Evolutionary conservation across 92 coral and sea anemone genomes (phyloP).

Genomic region (Virgularia gustaviana): DNA sequence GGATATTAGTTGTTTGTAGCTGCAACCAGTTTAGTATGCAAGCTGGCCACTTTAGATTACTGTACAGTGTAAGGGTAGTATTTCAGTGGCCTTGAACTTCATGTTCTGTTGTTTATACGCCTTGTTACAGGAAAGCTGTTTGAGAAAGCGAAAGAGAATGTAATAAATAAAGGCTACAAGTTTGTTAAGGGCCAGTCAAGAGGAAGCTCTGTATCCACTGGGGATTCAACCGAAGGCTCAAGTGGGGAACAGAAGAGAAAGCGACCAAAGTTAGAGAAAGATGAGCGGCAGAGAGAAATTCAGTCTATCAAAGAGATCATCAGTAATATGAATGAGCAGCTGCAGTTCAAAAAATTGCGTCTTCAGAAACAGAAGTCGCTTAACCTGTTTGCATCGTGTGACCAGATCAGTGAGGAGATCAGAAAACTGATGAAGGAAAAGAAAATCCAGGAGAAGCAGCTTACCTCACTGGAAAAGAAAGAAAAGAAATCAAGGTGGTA

Average conservation of each 20-base stretch:
- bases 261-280: slow-evolving; percentile 43
- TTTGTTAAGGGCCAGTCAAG: slow-evolving; percentile 52
- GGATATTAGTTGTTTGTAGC: too few species aligned
- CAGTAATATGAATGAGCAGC: slow-evolving; percentile 37
- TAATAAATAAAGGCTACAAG: slow-evolving; percentile 31
- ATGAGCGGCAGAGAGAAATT: slow-evolving; percentile 42
- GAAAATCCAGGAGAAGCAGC: slow-evolving; percentile 48
- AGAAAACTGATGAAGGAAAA: slow-evolving; percentile 46
- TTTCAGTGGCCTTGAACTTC: background rate
- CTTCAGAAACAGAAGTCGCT: slow-evolving; percentile 42
- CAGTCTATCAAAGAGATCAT: slow-evolving; percentile 22
- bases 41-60: background rate
- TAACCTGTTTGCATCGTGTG: slow-evolving; percentile 42
- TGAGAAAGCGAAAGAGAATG: slow-evolving; percentile 51
- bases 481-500: slow-evolving; percentile 43
- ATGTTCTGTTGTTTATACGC: background rate
- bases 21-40: background rate
- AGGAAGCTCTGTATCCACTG: slow-evolving; percentile 3
- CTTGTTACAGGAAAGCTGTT: slow-evolving; percentile 46
- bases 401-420: slow-evolving; percentile 45
- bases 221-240: slow-evolving; percentile 8
- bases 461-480: slow-evolving; percentile 41
- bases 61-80: background rate
- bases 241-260: slow-evolving; percentile 32
- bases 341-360: slow-evolving; percentile 40